phyloP scores from a whole-genome alignment of 1,140 invertebrate genomes.

The Trypoxylus dichotomus region DNA sequence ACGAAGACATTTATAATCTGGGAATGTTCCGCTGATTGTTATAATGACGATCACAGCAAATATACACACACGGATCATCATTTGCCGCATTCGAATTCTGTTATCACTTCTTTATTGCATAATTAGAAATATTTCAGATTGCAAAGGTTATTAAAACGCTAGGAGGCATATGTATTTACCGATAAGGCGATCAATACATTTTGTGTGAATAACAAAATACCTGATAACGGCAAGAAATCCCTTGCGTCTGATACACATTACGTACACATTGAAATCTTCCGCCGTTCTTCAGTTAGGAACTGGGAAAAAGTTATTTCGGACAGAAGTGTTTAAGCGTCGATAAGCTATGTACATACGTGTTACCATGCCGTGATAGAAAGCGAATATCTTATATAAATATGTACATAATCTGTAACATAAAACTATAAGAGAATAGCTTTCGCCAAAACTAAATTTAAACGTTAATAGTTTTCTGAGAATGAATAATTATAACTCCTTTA shows the following conservation, averaged over 20 bases:
- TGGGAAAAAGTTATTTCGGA: neutral
- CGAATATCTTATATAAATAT: slow-evolving; percentile 4
- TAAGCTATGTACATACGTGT: neutral
- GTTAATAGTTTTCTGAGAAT: neutral
- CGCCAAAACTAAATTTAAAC: neutral
- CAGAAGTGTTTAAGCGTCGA: neutral
- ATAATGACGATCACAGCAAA: no score
- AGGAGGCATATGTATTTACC: neutral
- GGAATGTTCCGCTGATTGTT: no score
- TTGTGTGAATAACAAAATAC: slow-evolving; percentile 12
- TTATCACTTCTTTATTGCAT: neutral
- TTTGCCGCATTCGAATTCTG: neutral
- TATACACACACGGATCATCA: no score
- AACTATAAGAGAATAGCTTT: neutral
- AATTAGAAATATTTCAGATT: neutral
- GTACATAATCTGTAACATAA: neutral
- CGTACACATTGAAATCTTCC: neutral
- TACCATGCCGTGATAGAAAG: neutral
- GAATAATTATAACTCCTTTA: slow-evolving; percentile 33
- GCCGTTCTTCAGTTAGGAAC: neutral
- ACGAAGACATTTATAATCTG: no score
- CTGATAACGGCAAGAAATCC: neutral
- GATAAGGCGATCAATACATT: neutral
- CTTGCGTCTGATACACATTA: neutral
- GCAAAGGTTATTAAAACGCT: neutral